Evolutionary conservation across 2,797 vertebrate genomes (phyloP), one percentile per base, ranked within the genome.

Genomic region (Xiphophorus birchmanni): DNA sequence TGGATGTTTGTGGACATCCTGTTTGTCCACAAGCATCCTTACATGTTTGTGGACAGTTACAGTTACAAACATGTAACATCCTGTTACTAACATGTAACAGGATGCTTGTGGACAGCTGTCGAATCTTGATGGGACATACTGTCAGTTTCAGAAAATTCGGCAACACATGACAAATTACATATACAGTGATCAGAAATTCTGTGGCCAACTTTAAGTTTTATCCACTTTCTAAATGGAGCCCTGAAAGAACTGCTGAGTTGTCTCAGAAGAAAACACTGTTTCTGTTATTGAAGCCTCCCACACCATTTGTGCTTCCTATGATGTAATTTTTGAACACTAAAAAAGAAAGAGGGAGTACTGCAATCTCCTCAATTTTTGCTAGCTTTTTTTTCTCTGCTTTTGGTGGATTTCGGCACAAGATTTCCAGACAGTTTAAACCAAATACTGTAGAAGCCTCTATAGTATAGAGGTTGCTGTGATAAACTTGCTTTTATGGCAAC

Each of bases 401-500:
- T 72, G 10, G 32, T 65, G 35, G 9, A 65, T 65, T 65, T 65
- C 17, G 37, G 13, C 29, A 63, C 58, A 32, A 7, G 15, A 63
- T 63, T 63, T 6, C 21, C 35, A 37, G 10, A 11, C 11, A 5
- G 29, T 37, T 65, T 8, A 17, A 3, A 65, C 17, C 23, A 65
- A 37, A 65, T 37, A 37, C 37, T 26, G 5, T 21, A 10, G n/a
- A 12, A 60, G n/a, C 29, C 32, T 32, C 2, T 32, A 32, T 32
- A 32, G 32, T 84, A 89, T 91, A 91, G 91, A 75, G 87, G 82
- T 80, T 15, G 5, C 82, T 83, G 86, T 82, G 79, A 81, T 81
- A 78, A 90, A 85, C 75, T 81, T 81, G 84, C 80, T 91, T 87
- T 85, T 87, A 87, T 78, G 79, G 90, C 91, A 91, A 88, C 90